Percentiles rank a stretch among this genome's conserved stretches.
Conservation (phyloP, 2,113 vertebrate species). For the Cynopterus brachyotis region DNA sequence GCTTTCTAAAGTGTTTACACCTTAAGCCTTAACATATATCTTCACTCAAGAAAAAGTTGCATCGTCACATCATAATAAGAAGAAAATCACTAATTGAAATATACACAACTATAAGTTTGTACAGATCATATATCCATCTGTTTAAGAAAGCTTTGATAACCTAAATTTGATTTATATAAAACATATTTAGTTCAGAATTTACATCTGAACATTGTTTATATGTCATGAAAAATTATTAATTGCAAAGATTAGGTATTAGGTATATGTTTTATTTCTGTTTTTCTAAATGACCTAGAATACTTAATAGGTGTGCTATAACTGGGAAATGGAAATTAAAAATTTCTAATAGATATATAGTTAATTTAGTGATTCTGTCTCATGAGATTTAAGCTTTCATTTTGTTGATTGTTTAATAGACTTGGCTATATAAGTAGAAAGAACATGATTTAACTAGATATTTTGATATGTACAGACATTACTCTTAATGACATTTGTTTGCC, state of each 20-base stretch:
- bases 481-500: slow-evolving; percentile 33
- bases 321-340: slow-evolving; percentile 30
- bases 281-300: slow-evolving; percentile 57
- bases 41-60: slow-evolving; percentile 57
- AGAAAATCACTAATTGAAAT: slow-evolving; percentile 49
- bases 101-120: slow-evolving; percentile 74
- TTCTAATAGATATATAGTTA: slow-evolving; percentile 34
- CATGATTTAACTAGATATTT: background rate
- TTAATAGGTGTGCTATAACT: slow-evolving; percentile 59
- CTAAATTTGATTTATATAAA: slow-evolving; percentile 62
- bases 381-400: slow-evolving; percentile 25
- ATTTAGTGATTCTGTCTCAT: slow-evolving; percentile 22
- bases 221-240: slow-evolving; percentile 44
- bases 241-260: slow-evolving; percentile 27
- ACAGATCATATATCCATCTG: slow-evolving; percentile 54
- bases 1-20: slow-evolving; percentile 64
- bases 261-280: slow-evolving; percentile 64
- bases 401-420: slow-evolving; percentile 32
- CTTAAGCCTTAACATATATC: slow-evolving; percentile 55
- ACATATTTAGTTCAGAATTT: slow-evolving; percentile 46
- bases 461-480: background rate
- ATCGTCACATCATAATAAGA: slow-evolving; percentile 43
- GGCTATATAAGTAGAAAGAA: background rate
- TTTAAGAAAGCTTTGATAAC: slow-evolving; percentile 59
- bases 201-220: slow-evolving; percentile 51